Conservation (phyloP, 2,113 vertebrate species). For the Plecotus auritus region DNA sequence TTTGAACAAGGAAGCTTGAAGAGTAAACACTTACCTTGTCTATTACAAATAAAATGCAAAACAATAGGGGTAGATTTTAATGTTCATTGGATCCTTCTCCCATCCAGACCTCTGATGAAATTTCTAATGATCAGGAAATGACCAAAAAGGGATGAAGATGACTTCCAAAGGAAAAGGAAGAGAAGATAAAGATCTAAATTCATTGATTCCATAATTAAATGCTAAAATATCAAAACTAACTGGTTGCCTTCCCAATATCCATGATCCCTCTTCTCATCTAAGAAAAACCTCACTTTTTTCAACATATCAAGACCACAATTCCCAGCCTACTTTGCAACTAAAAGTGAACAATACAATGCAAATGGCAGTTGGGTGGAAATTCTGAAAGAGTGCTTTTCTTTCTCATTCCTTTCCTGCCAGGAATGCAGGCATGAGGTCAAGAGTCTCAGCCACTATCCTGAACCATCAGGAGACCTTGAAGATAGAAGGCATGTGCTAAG, state of each 20-base stretch:
- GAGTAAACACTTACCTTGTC: neutral
- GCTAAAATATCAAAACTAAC: neutral
- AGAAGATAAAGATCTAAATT: neutral
- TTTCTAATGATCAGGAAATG: neutral
- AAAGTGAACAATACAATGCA: neutral
- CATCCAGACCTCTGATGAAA: neutral
- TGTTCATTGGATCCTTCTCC: neutral
- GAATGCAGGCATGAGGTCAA: neutral
- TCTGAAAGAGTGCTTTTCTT: neutral
- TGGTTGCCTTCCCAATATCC: neutral
- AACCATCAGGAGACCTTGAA: neutral
- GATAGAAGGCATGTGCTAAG: neutral
- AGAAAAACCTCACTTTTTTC: neutral
- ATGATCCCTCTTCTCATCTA: neutral
- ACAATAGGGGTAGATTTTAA: neutral
- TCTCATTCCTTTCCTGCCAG: neutral
- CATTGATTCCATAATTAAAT: neutral
- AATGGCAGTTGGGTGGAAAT: neutral
- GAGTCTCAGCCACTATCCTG: neutral
- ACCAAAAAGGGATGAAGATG: neutral
- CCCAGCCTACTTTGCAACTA: neutral
- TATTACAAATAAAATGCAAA: neutral
- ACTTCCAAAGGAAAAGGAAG: neutral
- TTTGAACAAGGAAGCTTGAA: neutral
- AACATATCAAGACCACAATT: neutral